Conservation (phyloP, 2,888 invertebrate genomes). For the Microchrysa polita region DNA sequence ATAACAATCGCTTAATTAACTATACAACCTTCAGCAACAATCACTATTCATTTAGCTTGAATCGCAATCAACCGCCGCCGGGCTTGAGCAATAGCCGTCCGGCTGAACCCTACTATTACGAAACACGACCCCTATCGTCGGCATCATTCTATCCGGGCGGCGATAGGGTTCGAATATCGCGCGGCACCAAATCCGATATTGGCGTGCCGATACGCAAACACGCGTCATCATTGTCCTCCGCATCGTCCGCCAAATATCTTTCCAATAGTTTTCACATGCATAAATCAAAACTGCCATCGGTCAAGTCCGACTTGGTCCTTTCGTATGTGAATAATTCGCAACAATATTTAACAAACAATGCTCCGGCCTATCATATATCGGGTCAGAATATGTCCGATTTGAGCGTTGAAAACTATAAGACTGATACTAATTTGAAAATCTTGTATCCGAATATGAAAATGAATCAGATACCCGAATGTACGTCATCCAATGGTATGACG, state of each 20-base stretch:
- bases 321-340: slow-evolving; percentile 58
- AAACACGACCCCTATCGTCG: slow-evolving; percentile 54
- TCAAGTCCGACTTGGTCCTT: slow-evolving; percentile 62
- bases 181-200: slow-evolving; percentile 63
- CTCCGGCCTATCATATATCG: slow-evolving; percentile 46
- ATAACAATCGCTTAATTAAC: slow-evolving; percentile 57
- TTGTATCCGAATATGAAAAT: slow-evolving; percentile 59
- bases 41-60: slow-evolving; percentile 65
- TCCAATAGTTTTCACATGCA: slow-evolving; percentile 44
- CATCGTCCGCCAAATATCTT: slow-evolving; percentile 50
- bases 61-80: slow-evolving; percentile 48
- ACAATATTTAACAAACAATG: slow-evolving; percentile 42
- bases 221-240: slow-evolving; percentile 47
- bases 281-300: slow-evolving; percentile 49
- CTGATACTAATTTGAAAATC: slow-evolving; percentile 57
- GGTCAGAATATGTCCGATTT: slow-evolving; percentile 37
- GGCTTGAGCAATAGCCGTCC: slow-evolving; percentile 25
- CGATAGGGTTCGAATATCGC: slow-evolving; percentile 53
- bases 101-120: slow-evolving; percentile 51
- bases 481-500: background rate
- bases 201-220: slow-evolving; percentile 61
- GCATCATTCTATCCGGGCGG: slow-evolving; percentile 55
- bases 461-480: slow-evolving; percentile 12
- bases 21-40: slow-evolving; percentile 65
- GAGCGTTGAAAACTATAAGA: slow-evolving; percentile 44